Percentiles rank a stretch among this genome's conserved stretches.
These are phyloP conservation scores for Nyleta sp. DNA, from an alignment of 2,888 invertebrate species.

Conservation along the genomic window DNA sequence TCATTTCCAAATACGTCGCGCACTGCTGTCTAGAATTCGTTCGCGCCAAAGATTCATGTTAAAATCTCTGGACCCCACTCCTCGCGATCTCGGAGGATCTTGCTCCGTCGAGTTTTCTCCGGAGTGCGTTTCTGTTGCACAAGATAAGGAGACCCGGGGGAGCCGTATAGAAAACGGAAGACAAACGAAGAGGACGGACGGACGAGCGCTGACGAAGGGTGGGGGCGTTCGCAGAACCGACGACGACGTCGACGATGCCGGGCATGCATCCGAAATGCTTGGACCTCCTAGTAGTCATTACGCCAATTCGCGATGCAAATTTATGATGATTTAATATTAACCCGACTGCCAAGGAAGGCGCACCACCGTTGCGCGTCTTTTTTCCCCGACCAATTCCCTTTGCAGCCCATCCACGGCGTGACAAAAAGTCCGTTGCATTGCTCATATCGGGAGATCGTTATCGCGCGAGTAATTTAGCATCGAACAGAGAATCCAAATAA, in stretches of 20 bases:
- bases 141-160: constrained; percentile 55
- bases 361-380: constrained; percentile 10
- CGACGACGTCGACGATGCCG: constrained; percentile 64
- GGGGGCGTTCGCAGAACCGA: constrained; percentile 51
- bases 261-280: constrained; percentile 67
- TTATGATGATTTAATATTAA: constrained; percentile 77
- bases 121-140: constrained; percentile 45
- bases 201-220: constrained; percentile 24
- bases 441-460: constrained; percentile 40
- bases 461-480: constrained; percentile 31
- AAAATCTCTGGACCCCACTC: constrained; percentile 68
- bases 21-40: constrained; percentile 75
- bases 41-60: constrained; percentile 77
- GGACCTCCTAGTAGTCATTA: constrained; percentile 73
- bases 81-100: constrained; percentile 36
- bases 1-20: constrained; percentile 76
- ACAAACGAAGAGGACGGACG: constrained; percentile 52
- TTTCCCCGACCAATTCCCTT: constrained; percentile 15
- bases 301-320: constrained; percentile 76
- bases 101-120: constrained; percentile 60
- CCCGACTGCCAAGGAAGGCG: constrained; percentile 60
- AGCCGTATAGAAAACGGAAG: constrained; percentile 50
- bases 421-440: constrained; percentile 41
- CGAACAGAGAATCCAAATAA: constrained; percentile 4
- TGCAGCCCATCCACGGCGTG: constrained; percentile 19